phyloP scores from a whole-genome alignment of 2,113 vertebrate genomes.

The Haplochromis vanheusdeni region DNA sequence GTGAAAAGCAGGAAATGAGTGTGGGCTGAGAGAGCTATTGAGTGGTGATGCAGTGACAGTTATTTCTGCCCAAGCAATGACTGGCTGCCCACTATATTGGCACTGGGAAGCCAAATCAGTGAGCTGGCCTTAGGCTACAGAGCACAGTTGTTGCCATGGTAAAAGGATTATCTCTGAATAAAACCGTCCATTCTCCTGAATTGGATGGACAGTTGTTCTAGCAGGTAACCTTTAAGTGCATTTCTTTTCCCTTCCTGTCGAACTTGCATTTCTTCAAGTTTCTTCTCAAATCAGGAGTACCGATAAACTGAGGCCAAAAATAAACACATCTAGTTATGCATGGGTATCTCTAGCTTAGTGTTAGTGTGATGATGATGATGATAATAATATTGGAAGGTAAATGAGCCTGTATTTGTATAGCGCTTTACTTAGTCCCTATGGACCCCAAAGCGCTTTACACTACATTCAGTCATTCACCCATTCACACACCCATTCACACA shows the following conservation, averaged over 20 bases:
- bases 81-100: conserved; percentile 34
- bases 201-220: conserved; percentile 19
- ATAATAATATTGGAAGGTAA: not conserved
- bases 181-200: not conserved
- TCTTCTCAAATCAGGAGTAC: not conserved
- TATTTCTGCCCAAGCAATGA: conserved; percentile 35
- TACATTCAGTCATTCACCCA: not conserved
- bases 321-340: not conserved
- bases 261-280: not conserved
- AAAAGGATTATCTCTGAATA: conserved; percentile 35
- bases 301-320: not conserved
- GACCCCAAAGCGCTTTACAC: not conserved
- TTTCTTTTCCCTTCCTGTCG: not conserved
- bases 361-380: not conserved
- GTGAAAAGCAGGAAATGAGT: conserved; percentile 36
- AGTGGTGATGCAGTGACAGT: conserved; percentile 38
- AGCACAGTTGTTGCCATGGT: conserved; percentile 52
- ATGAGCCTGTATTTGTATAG: not conserved
- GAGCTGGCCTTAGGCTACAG: conserved; percentile 24
- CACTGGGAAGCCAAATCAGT: conserved; percentile 28
- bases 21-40: conserved; percentile 25
- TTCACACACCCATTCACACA: not conserved
- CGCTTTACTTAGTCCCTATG: not conserved
- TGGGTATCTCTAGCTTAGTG: not conserved
- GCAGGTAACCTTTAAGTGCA: not conserved